A percentile compares a stretch with the other conserved stretches of the same genome.
Conservation (phyloP, 2,888 invertebrate species). For the Leptarthrus brevirostris region DNA sequence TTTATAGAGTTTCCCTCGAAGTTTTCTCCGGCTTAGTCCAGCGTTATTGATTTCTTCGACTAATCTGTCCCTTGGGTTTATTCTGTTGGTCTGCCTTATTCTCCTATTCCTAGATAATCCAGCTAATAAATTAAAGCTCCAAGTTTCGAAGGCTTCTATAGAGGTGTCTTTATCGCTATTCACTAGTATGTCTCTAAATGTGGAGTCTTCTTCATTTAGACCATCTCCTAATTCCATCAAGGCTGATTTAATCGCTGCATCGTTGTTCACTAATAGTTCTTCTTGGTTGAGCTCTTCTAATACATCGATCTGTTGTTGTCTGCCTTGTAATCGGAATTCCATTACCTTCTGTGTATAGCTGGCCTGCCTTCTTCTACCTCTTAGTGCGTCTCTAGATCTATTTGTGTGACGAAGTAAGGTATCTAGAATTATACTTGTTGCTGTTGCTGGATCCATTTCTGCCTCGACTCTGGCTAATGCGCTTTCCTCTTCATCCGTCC, state of each 20-base stretch:
- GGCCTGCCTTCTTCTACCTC: background rate
- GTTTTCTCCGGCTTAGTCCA: slow-evolving; percentile 52
- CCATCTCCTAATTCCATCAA: too few relatives aligned
- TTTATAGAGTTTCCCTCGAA: slow-evolving; percentile 26
- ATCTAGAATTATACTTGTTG: background rate
- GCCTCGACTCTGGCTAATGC: background rate
- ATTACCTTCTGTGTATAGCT: background rate
- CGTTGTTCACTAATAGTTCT: too few relatives aligned
- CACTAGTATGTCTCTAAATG: too few relatives aligned
- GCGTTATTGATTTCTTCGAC: background rate
- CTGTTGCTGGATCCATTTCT: background rate
- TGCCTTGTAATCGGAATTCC: background rate
- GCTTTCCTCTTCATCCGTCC: background rate
- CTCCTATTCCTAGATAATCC: too few relatives aligned
- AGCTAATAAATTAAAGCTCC: too few relatives aligned
- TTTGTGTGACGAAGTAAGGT: background rate
- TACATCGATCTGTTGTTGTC: background rate
- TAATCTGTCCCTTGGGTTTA: too few relatives aligned
- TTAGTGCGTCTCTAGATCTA: background rate
- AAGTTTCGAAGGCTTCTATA: too few relatives aligned
- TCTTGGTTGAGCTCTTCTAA: too few relatives aligned
- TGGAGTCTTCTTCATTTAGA: too few relatives aligned
- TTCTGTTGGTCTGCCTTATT: too few relatives aligned
- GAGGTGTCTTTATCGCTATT: too few relatives aligned
- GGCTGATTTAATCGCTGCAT: too few relatives aligned